Evolutionary conservation across 2,797 vertebrate species (phyloP).

Genomic region (Mallotus villosus): DNA sequence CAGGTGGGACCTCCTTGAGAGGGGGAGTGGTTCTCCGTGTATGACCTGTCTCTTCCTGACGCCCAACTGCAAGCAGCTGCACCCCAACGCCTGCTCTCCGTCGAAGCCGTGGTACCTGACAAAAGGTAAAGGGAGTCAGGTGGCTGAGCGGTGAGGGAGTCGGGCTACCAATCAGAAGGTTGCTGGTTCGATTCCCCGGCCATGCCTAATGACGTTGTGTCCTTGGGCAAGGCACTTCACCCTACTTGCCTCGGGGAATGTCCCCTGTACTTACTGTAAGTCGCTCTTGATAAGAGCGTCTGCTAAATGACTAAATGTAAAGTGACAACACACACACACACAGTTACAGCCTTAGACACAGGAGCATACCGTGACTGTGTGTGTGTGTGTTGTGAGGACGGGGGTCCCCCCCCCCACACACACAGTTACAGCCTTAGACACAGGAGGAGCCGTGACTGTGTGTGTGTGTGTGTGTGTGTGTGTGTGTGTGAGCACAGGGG

Average conservation of each 20-base stretch:
- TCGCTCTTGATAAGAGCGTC: too few relatives aligned
- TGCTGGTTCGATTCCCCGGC: too few relatives aligned
- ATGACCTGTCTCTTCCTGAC: constrained; percentile 79
- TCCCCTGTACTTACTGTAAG: too few relatives aligned
- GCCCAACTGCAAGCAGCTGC: constrained; percentile 86
- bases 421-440: not conserved
- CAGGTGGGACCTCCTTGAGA: constrained; percentile 82
- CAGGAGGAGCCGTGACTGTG: not conserved
- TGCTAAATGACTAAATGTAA: too few relatives aligned
- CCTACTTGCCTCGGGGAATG: too few relatives aligned
- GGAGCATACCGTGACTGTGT: not conserved
- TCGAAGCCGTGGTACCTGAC: constrained; percentile 87
- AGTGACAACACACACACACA: not conserved
- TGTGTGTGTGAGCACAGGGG: not conserved
- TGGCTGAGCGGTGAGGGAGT: too few relatives aligned
- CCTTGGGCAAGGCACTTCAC: too few relatives aligned
- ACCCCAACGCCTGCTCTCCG: constrained; percentile 92
- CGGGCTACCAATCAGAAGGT: too few relatives aligned
- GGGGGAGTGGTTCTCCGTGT: constrained; percentile 82
- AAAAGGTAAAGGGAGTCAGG: too few relatives aligned
- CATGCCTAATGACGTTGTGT: too few relatives aligned
- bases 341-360: not conserved
- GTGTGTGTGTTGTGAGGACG: not conserved
- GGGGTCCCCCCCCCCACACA: not conserved
- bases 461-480: not conserved